Evolutionary conservation across 2,797 vertebrate species (phyloP).

Genomic region (Ctenopoma kingsleyae): DNA sequence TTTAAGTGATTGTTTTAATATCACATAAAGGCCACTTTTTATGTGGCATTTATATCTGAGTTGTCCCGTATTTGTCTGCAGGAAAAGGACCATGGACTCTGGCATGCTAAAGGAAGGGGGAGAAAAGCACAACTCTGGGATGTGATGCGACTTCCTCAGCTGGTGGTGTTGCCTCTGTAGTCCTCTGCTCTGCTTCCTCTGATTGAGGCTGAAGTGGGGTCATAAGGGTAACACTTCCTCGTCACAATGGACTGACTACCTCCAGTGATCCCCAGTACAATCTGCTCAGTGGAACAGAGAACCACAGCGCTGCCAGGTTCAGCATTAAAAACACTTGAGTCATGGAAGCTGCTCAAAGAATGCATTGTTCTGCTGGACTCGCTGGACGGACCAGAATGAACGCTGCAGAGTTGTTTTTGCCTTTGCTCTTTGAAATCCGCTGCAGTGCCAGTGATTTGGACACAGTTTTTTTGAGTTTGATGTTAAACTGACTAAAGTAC

Average conservation of each 20-base stretch:
- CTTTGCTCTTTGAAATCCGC: conserved; percentile 44
- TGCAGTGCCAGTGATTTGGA: conserved; percentile 24
- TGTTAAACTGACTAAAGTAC: not conserved
- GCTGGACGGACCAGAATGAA: conserved; percentile 46
- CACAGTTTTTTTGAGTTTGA: conserved; percentile 5
- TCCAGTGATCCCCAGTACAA: conserved; percentile 56
- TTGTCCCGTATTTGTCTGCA: conserved; percentile 61
- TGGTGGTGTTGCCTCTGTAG: conserved; percentile 40
- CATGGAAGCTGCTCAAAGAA: conserved; percentile 80
- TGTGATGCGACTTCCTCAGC: conserved; percentile 68
- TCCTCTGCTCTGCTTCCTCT: conserved; percentile 41
- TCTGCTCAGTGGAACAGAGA: conserved; percentile 70
- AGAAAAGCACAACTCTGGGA: conserved; percentile 81
- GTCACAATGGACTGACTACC: conserved; percentile 53
- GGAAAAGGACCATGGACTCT: conserved; percentile 80
- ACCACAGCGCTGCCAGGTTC: conserved; percentile 70
- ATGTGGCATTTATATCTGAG: conserved; percentile 24
- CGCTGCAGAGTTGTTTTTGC: conserved; percentile 42
- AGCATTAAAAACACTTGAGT: conserved; percentile 80
- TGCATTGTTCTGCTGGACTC: conserved; percentile 75
- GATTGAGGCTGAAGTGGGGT: conserved; percentile 58
- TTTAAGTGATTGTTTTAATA: not conserved
- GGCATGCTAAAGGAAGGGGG: conserved; percentile 76
- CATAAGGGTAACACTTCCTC: conserved; percentile 53
- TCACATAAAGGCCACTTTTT: not conserved